Conservation (phyloP, 2,113 vertebrate species). For the Lichenostomus cassidix region DNA sequence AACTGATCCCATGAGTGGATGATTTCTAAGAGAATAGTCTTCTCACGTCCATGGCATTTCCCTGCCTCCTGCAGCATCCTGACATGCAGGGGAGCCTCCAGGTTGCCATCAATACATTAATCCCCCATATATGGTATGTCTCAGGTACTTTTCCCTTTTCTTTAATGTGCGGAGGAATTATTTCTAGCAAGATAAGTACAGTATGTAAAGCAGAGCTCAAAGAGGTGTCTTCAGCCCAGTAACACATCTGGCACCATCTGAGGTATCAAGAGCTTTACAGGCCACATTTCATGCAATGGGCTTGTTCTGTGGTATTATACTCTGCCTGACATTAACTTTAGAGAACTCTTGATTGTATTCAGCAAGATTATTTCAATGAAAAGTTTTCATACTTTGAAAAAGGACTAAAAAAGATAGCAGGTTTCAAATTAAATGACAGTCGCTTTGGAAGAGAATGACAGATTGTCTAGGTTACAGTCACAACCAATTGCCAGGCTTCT, state of each 20-base stretch:
- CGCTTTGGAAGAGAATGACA: not conserved
- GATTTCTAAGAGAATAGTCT: not conserved
- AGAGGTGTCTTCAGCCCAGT: not conserved
- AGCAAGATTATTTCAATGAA: not conserved
- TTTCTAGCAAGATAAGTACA: not conserved
- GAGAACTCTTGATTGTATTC: not conserved
- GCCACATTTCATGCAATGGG: not conserved
- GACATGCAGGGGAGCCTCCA: not conserved
- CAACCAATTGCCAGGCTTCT: not conserved
- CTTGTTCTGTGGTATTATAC: not conserved
- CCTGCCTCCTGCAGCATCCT: not conserved
- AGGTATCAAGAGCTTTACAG: not conserved
- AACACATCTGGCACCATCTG: not conserved
- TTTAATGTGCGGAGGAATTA: not conserved
- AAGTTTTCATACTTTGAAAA: not conserved
- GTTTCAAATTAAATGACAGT: not conserved
- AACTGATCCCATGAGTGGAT: not conserved
- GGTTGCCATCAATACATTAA: not conserved
- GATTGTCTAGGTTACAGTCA: not conserved
- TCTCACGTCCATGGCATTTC: not conserved
- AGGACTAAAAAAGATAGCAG: not conserved
- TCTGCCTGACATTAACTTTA: not conserved
- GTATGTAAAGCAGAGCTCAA: not conserved
- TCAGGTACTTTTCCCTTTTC: not conserved
- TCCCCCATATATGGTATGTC: fast-evolving